These are phyloP conservation scores for Hemibagrus guttatus DNA, from an alignment of 2,797 vertebrate species.

Conservation along the genomic window DNA sequence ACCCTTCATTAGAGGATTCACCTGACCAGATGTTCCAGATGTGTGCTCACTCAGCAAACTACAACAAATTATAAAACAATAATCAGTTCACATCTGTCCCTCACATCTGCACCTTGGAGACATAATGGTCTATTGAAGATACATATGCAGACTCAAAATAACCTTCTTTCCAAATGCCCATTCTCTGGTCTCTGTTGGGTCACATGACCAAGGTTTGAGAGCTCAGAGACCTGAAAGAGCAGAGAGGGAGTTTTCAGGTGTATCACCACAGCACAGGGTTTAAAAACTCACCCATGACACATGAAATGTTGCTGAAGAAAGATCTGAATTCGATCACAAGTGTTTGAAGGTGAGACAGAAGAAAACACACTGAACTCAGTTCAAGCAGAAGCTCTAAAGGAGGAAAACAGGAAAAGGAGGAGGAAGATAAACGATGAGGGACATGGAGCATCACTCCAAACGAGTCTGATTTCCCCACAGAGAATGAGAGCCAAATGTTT, in stretches of 20 bases:
- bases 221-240: neutral
- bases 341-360: neutral
- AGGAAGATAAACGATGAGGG: constrained; percentile 30
- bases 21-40: neutral
- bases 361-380: neutral
- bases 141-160: neutral
- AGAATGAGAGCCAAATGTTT: constrained; percentile 51
- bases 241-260: neutral
- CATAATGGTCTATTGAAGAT: neutral
- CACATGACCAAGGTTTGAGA: neutral
- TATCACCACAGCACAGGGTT: neutral
- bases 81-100: neutral
- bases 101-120: neutral
- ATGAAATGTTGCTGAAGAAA: neutral
- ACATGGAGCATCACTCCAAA: constrained; percentile 58
- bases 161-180: neutral
- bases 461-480: constrained; percentile 55
- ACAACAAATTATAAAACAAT: neutral
- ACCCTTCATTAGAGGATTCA: neutral
- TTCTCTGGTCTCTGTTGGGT: no score
- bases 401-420: constrained; percentile 21
- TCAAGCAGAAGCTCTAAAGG: neutral
- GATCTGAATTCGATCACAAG: neutral
- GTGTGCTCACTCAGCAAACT: neutral
- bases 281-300: neutral